phyloP scores from a whole-genome alignment of 2,888 invertebrate genomes.

The Girardia tigrina region DNA sequence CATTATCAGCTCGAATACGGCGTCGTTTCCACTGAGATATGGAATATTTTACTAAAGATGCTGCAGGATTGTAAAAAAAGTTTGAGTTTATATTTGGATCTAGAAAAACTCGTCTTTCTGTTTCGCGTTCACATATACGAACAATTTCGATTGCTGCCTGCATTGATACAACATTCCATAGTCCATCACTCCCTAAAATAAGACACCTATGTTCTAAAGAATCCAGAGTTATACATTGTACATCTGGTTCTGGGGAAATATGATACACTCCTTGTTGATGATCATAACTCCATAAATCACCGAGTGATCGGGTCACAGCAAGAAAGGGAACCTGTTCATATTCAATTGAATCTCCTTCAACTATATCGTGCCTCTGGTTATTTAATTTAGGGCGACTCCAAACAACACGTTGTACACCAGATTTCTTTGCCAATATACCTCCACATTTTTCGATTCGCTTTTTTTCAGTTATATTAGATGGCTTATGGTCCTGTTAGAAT shows the following conservation, averaged over 20 bases:
- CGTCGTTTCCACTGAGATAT: slow-evolving; percentile 69
- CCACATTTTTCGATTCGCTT: slow-evolving; percentile 60
- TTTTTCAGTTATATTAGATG: slow-evolving; percentile 70
- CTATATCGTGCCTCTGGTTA: slow-evolving; percentile 47
- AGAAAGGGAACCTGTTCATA: slow-evolving; percentile 53
- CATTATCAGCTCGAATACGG: slow-evolving; percentile 82
- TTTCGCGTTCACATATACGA: slow-evolving; percentile 38
- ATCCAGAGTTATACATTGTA: slow-evolving; percentile 69
- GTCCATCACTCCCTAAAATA: slow-evolving; percentile 84
- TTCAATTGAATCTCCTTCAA: slow-evolving; percentile 56
- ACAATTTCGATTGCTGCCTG: slow-evolving; percentile 71
- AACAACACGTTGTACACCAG: slow-evolving; percentile 82
- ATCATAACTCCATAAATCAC: slow-evolving; percentile 92
- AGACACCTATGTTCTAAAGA: slow-evolving; percentile 61
- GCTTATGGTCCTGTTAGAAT: slow-evolving; percentile 68
- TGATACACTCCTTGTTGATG: slow-evolving; percentile 74
- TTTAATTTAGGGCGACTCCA: slow-evolving; percentile 69
- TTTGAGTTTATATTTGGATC: slow-evolving; percentile 43
- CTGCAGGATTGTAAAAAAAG: slow-evolving; percentile 67
- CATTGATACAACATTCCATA: slow-evolving; percentile 81
- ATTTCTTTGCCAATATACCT: slow-evolving; percentile 57
- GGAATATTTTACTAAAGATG: slow-evolving; percentile 69
- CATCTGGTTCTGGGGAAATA: slow-evolving; percentile 94
- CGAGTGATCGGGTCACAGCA: slow-evolving; percentile 83
- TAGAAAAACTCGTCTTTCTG: slow-evolving; percentile 32